These are phyloP conservation scores for Pristionchus entomophagus DNA, from an alignment of 2,888 invertebrate genomes.

Conservation along the genomic window DNA sequence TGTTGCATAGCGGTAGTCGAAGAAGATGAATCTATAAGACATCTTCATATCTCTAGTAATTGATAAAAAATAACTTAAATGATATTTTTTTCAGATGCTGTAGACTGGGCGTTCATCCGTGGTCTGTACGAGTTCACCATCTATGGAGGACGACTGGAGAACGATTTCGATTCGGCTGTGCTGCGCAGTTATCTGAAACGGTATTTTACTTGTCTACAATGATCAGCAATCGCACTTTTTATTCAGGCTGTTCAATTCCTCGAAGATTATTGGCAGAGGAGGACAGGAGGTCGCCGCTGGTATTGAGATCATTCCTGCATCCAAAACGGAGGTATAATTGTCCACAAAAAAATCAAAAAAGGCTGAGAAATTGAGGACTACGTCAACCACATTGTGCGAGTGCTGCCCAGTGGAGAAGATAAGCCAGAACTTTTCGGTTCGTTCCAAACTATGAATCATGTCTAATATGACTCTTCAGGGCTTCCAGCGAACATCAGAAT, in stretches of 20 bases:
- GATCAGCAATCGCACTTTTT: not conserved
- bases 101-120: conserved; percentile 85
- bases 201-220: conserved; percentile 56
- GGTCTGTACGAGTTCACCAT: conserved; percentile 87
- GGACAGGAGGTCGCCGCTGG: conserved; percentile 57
- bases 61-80: no score
- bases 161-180: conserved; percentile 84
- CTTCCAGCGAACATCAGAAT: conserved; percentile 89
- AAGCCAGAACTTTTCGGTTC: conserved; percentile 46
- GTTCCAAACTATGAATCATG: not conserved
- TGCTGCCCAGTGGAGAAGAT: conserved; percentile 76
- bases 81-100: conserved; percentile 48
- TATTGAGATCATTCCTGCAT: conserved; percentile 52
- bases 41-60: no score
- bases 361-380: conserved; percentile 57
- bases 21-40: no score
- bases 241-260: conserved; percentile 55
- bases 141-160: conserved; percentile 90
- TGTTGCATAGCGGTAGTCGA: no score
- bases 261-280: conserved; percentile 57
- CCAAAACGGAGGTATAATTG: not conserved
- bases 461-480: conserved; percentile 82
- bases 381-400: conserved; percentile 81
- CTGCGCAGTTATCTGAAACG: conserved; percentile 82
- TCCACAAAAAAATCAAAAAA: no score